These are phyloP conservation scores for Chamaedrilus cognettii DNA, from an alignment of 2,888 invertebrate genomes.

Conservation along the genomic window DNA sequence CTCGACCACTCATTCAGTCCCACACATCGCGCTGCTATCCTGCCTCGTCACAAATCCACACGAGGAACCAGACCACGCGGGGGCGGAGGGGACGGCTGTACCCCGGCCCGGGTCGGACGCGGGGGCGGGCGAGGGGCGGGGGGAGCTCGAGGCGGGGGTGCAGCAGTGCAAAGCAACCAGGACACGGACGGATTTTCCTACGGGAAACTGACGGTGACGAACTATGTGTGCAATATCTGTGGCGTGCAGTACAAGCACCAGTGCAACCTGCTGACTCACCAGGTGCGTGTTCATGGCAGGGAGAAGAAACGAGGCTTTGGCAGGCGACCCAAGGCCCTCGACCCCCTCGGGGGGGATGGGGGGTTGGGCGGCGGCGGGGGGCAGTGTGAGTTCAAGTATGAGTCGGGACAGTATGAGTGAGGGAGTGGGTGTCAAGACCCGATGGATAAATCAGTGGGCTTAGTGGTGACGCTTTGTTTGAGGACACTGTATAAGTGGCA, in stretches of 20 bases:
- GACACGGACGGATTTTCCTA: conserved; percentile 23
- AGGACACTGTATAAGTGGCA: too few relatives aligned
- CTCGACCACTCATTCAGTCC: too few relatives aligned
- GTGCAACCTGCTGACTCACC: conserved; percentile 26
- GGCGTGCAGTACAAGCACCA: conserved; percentile 20
- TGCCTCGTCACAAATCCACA: too few relatives aligned
- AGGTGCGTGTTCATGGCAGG: conserved; percentile 25
- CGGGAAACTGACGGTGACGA: conserved; percentile 25
- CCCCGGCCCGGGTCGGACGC: not conserved
- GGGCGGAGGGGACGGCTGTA: not conserved
- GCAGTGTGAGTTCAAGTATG: too few relatives aligned
- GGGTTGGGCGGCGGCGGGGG: too few relatives aligned
- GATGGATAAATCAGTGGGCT: too few relatives aligned
- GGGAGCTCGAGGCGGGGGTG: not conserved
- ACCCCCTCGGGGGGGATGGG: too few relatives aligned
- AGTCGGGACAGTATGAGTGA: too few relatives aligned
- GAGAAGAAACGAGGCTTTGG: conserved; percentile 23
- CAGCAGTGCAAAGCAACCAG: not conserved
- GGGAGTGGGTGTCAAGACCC: too few relatives aligned
- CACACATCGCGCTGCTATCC: too few relatives aligned
- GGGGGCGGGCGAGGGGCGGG: not conserved
- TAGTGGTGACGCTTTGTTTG: too few relatives aligned
- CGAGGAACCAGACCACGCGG: too few relatives aligned
- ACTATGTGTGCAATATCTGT: conserved; percentile 28
- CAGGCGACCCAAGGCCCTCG: conserved; percentile 22